phyloP scores from a whole-genome alignment of 2,888 invertebrate genomes.

The Cosmopolites sordidus region DNA sequence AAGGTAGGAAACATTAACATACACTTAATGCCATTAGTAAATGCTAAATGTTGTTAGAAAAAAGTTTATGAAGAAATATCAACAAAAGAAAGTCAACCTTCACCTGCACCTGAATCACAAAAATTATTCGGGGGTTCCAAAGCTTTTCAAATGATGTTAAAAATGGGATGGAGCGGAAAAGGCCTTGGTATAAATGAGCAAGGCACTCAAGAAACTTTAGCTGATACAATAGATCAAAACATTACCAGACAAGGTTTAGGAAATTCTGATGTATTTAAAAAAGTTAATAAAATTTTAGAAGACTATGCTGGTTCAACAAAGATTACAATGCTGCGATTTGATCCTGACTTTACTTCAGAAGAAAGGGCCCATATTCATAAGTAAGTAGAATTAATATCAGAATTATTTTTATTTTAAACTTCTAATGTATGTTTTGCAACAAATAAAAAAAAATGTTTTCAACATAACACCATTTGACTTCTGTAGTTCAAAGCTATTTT shows the following conservation, averaged over 20 bases:
- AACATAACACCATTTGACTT: too few relatives aligned
- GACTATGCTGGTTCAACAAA: slow-evolving; percentile 34
- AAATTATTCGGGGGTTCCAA: slow-evolving; percentile 31
- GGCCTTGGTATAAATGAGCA: slow-evolving; percentile 37
- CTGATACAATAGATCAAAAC: slow-evolving; percentile 34
- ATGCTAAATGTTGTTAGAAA: slow-evolving; percentile 21
- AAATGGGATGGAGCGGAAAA: slow-evolving; percentile 40
- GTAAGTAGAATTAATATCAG: too few relatives aligned
- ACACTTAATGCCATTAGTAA: not conserved
- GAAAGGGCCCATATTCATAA: slow-evolving; percentile 38
- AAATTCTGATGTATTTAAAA: slow-evolving; percentile 27
- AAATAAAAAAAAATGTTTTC: not conserved
- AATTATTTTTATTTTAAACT: slow-evolving; percentile 1
- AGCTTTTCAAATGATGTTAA: slow-evolving; percentile 37
- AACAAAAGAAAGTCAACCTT: slow-evolving; percentile 24
- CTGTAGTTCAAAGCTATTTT: too few relatives aligned
- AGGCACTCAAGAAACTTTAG: slow-evolving; percentile 34
- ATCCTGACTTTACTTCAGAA: slow-evolving; percentile 35
- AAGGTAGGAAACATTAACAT: slow-evolving; percentile 16
- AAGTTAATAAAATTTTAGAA: slow-evolving; percentile 34
- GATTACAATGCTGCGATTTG: slow-evolving; percentile 34
- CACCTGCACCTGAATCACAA: slow-evolving; percentile 7
- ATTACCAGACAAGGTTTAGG: slow-evolving; percentile 35
- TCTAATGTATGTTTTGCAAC: not conserved
- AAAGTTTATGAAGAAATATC: slow-evolving; percentile 33